Evolutionary conservation across 2,797 vertebrate genomes (phyloP).

Genomic region (Argyrosomus regius): DNA sequence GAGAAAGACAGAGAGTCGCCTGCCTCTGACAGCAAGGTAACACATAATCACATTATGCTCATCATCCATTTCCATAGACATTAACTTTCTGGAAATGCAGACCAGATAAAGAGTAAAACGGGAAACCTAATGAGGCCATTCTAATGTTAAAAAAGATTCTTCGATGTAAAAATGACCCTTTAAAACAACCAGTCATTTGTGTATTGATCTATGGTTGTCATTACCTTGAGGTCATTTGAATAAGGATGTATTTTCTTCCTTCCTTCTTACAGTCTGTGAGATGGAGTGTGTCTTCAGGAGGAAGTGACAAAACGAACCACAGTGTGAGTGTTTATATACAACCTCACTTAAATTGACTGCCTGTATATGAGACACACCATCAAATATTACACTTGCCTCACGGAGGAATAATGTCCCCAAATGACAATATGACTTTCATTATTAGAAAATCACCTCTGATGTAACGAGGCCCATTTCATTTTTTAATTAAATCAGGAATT

Average conservation of each 20-base stretch:
- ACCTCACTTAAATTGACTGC: conserved; percentile 71
- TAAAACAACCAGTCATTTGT: conserved; percentile 49
- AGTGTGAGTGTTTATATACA: conserved; percentile 87
- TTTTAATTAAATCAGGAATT: conserved; percentile 51
- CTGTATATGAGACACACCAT: conserved; percentile 58
- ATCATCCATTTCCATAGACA: conserved; percentile 45
- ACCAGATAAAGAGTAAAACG: conserved; percentile 6
- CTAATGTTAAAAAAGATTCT: conserved; percentile 16
- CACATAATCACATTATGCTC: conserved; percentile 1
- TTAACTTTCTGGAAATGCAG: conserved; percentile 41
- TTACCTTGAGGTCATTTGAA: conserved; percentile 68
- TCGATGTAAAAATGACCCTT: conserved; percentile 48
- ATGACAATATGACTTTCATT: conserved; percentile 54
- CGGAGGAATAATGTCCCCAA: conserved; percentile 57
- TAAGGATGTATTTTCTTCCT: conserved; percentile 81
- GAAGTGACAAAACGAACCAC: conserved; percentile 91
- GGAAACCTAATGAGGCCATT: conserved; percentile 49
- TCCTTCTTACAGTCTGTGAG: conserved; percentile 86
- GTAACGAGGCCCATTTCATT: conserved; percentile 62
- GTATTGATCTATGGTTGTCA: conserved; percentile 58
- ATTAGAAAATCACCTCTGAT: conserved; percentile 52
- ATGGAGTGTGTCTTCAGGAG: conserved; percentile 91
- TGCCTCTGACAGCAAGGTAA: conserved; percentile 95
- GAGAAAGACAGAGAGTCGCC: conserved; percentile 96
- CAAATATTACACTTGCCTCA: conserved; percentile 65